Conservation (phyloP, 2,888 invertebrate genomes). For the Hyposoter dolosus region DNA sequence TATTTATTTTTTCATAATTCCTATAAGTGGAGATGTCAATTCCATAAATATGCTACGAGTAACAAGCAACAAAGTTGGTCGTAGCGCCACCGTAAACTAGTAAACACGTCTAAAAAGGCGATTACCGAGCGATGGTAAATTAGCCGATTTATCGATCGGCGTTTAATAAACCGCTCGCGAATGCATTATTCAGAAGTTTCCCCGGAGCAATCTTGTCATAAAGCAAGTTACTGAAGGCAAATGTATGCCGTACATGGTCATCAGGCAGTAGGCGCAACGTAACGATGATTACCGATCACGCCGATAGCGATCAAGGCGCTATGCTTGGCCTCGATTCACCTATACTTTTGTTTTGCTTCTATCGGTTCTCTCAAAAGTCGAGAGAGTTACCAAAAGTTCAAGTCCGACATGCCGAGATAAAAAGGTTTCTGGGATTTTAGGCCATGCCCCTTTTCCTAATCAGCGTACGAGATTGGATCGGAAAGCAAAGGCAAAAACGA, state of each 20-base stretch:
- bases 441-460: neutral
- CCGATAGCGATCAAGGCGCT: slow-evolving; percentile 57
- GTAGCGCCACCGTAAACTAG: neutral
- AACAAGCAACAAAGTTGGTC: neutral
- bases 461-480: neutral
- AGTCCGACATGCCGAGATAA: neutral
- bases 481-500: neutral
- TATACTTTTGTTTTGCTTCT: neutral
- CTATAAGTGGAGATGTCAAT: neutral
- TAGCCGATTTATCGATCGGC: slow-evolving; percentile 44
- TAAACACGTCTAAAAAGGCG: slow-evolving; percentile 18
- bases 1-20: neutral
- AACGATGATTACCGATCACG: slow-evolving; percentile 70
- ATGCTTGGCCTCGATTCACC: slow-evolving; percentile 19
- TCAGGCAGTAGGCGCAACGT: slow-evolving; percentile 53
- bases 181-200: slow-evolving; percentile 31
- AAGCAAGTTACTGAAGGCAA: neutral
- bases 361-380: neutral
- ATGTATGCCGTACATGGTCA: slow-evolving; percentile 3
- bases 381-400: neutral
- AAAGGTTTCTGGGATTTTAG: neutral
- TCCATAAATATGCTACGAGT: neutral
- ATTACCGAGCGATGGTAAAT: slow-evolving; percentile 31
- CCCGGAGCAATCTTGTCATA: slow-evolving; percentile 28
- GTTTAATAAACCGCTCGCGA: slow-evolving; percentile 19